These are phyloP conservation scores for Microtus richardsoni DNA, from an alignment of 2,113 vertebrate genomes.

Conservation along the genomic window DNA sequence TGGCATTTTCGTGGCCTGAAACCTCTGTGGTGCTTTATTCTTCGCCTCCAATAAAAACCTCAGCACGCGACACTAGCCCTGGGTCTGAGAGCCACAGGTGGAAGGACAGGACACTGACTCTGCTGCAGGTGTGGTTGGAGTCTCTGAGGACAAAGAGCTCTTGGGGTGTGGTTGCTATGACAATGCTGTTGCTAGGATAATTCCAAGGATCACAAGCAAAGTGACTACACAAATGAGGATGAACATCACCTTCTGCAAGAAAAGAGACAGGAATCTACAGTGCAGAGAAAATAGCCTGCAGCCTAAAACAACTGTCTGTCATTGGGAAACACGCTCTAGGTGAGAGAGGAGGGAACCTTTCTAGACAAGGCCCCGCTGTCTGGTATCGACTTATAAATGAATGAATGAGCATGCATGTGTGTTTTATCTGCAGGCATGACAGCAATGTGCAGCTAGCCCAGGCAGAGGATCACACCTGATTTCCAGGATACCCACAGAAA, in stretches of 20 bases:
- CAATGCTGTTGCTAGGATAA: slow-evolving; percentile 89
- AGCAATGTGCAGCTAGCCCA: background rate
- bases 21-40: background rate
- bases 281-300: background rate
- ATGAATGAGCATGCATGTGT: background rate
- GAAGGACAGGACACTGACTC: slow-evolving; percentile 17
- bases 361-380: background rate
- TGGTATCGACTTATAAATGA: background rate
- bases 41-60: background rate
- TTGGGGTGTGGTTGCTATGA: slow-evolving; percentile 81
- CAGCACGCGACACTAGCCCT: background rate
- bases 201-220: slow-evolving; percentile 90
- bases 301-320: background rate
- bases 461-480: too few relatives aligned
- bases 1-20: background rate
- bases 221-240: slow-evolving; percentile 89
- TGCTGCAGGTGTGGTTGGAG: slow-evolving; percentile 34
- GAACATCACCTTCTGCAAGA: slow-evolving; percentile 91
- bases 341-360: background rate
- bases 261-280: slow-evolving; percentile 70
- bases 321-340: background rate
- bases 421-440: background rate
- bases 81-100: background rate
- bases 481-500: background rate
- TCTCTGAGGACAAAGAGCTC: slow-evolving; percentile 68